These are phyloP conservation scores for Macrotus californicus DNA, from an alignment of 2,113 vertebrate species.

Conservation along the genomic window DNA sequence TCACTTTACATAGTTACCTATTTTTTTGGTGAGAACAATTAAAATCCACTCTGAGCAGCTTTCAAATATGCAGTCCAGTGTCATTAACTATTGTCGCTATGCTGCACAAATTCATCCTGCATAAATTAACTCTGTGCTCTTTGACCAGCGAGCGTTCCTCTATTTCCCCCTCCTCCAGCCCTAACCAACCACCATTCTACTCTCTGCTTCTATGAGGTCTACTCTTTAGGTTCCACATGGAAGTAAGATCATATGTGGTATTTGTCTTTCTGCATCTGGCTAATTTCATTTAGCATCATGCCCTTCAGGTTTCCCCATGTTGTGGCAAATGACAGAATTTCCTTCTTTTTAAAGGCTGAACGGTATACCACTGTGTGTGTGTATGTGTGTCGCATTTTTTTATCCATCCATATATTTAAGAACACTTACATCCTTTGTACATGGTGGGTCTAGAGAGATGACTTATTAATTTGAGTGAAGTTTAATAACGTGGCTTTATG, in stretches of 20 bases:
- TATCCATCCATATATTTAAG: not conserved
- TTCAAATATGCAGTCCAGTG: not conserved
- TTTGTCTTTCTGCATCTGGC: not conserved
- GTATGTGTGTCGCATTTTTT: not conserved
- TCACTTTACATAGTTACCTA: not conserved
- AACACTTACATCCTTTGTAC: not conserved
- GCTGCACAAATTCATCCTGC: not conserved
- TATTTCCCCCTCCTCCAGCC: not conserved
- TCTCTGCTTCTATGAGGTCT: not conserved
- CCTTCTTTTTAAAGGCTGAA: not conserved
- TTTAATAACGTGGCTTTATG: not conserved
- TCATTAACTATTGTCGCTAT: not conserved
- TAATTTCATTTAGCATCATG: not conserved
- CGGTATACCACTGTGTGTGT: not conserved
- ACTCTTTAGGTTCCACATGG: not conserved
- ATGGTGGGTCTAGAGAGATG: not conserved
- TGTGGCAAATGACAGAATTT: not conserved
- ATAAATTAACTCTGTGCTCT: not conserved
- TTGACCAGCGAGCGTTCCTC: not conserved
- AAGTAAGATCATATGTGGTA: not conserved
- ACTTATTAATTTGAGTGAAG: not conserved
- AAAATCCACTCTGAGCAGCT: not conserved
- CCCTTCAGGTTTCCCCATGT: not conserved
- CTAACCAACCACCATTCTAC: not conserved
- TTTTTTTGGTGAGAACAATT: not conserved